Percentiles rank a stretch among this genome's conserved stretches.
These are phyloP conservation scores for Chaetops frenatus DNA, from an alignment of 2,113 vertebrate species.

Conservation along the genomic window DNA sequence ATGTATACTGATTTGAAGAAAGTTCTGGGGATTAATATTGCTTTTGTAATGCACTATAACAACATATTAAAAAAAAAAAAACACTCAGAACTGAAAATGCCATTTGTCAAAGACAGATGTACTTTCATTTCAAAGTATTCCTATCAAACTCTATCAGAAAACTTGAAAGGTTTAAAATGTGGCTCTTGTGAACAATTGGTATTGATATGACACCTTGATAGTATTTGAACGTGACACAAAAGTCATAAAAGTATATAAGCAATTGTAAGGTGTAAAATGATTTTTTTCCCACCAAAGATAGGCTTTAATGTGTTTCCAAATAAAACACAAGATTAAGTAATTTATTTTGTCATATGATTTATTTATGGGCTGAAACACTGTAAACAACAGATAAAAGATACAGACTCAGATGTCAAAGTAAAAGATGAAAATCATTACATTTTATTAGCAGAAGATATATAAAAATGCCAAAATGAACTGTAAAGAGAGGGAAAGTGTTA, in stretches of 20 bases:
- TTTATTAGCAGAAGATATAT: conserved; percentile 71
- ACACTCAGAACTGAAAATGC: not conserved
- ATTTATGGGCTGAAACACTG: conserved; percentile 68
- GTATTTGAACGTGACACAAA: conserved; percentile 51
- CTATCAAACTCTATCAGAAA: conserved; percentile 62
- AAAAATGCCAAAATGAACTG: conserved; percentile 70
- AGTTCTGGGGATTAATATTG: conserved; percentile 51
- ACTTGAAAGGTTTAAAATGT: conserved; percentile 65
- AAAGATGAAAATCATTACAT: conserved; percentile 73
- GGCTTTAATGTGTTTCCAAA: conserved; percentile 69
- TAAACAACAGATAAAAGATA: conserved; percentile 73
- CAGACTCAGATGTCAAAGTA: conserved; percentile 64
- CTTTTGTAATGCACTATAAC: conserved; percentile 8
- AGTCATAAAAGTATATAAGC: conserved; percentile 65
- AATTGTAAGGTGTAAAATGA: conserved; percentile 60
- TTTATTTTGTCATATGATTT: conserved; percentile 74
- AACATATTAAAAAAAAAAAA: conserved; percentile 33
- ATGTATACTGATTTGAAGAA: conserved; percentile 30
- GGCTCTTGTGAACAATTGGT: conserved; percentile 63
- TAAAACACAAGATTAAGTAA: conserved; percentile 72
- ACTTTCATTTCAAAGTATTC: conserved; percentile 55
- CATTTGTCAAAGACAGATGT: conserved; percentile 55
- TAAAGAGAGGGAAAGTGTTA: conserved; percentile 65
- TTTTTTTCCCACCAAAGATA: conserved; percentile 63
- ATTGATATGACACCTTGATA: conserved; percentile 68